Evolutionary conservation across 1,140 invertebrate species (phyloP).

Genomic region (Ladona fulva): DNA sequence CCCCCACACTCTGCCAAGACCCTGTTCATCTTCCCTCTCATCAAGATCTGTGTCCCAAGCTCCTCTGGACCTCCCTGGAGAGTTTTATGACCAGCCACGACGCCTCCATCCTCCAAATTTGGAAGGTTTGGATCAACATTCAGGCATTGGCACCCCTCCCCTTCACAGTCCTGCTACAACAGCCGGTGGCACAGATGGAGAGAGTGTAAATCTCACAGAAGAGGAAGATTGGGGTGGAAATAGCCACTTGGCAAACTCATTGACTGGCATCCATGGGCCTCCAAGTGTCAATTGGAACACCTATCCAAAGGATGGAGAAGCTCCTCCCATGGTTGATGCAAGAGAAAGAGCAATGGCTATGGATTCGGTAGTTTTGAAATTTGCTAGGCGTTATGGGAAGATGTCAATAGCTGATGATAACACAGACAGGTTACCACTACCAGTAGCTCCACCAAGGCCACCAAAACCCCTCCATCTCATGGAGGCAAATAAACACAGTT

Average conservation of each 20-base stretch:
- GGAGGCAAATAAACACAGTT: constrained; percentile 32
- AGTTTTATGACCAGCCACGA: constrained; percentile 46
- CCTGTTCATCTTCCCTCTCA: neutral
- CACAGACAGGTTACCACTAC: constrained; percentile 27
- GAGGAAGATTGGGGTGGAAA: constrained; percentile 40
- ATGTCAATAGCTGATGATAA: constrained; percentile 32
- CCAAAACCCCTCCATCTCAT: constrained; percentile 58
- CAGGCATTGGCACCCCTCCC: constrained; percentile 30
- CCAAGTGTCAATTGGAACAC: constrained; percentile 45
- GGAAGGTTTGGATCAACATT: constrained; percentile 21
- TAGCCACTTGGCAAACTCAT: neutral
- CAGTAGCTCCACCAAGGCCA: constrained; percentile 56
- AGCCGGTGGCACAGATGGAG: constrained; percentile 34
- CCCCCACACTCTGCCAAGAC: neutral
- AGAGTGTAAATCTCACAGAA: constrained; percentile 47
- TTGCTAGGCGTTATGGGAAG: constrained; percentile 46
- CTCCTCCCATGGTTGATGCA: constrained; percentile 23
- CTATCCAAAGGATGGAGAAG: constrained; percentile 35
- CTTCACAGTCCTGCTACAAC: constrained; percentile 40
- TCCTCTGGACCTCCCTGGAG: constrained; percentile 20
- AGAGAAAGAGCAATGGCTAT: constrained; percentile 19
- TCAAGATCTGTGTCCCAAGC: too few relatives aligned
- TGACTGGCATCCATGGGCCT: constrained; percentile 22
- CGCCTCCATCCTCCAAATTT: constrained; percentile 29
- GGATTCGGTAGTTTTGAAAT: constrained; percentile 36